Evolutionary conservation across 1,140 invertebrate genomes (phyloP).

Genomic region (Drosophila nigrodunni): DNA sequence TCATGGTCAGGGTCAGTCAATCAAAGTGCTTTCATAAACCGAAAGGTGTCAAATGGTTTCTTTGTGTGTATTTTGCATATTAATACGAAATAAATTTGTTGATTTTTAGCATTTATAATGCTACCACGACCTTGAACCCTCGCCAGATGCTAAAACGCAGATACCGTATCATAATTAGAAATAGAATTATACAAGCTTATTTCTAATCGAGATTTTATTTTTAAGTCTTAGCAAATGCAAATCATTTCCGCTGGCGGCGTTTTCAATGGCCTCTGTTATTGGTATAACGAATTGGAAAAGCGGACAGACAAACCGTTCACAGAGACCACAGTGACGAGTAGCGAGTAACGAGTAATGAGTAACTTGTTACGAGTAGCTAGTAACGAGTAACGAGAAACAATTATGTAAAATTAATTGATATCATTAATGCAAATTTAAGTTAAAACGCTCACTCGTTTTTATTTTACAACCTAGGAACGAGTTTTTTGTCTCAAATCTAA

Average conservation of each 20-base stretch:
- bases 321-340: neutral
- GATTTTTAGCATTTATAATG: slow-evolving; percentile 2
- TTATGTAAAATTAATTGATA: neutral
- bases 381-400: no score
- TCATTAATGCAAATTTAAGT: no score
- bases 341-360: slow-evolving; percentile 7
- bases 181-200: slow-evolving; percentile 45
- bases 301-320: neutral
- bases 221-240: slow-evolving; percentile 46
- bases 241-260: slow-evolving; percentile 50
- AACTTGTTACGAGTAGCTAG: no score
- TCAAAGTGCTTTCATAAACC: slow-evolving; percentile 49
- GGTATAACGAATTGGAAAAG: neutral
- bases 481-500: neutral
- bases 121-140: slow-evolving; percentile 37
- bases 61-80: slow-evolving; percentile 36
- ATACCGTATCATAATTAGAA: slow-evolving; percentile 44
- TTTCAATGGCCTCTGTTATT: slow-evolving; percentile 18
- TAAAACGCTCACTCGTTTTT: no score
- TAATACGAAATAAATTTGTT: slow-evolving; percentile 22
- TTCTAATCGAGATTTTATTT: slow-evolving; percentile 23
- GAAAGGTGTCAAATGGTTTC: slow-evolving; percentile 46
- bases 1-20: slow-evolving; percentile 56
- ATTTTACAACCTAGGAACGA: no score
- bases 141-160: slow-evolving; percentile 16